A percentile compares a stretch with the other conserved stretches of the same genome.
These are phyloP conservation scores for Phoenicopterus ruber DNA, from an alignment of 2,113 vertebrate genomes.

Conservation along the genomic window DNA sequence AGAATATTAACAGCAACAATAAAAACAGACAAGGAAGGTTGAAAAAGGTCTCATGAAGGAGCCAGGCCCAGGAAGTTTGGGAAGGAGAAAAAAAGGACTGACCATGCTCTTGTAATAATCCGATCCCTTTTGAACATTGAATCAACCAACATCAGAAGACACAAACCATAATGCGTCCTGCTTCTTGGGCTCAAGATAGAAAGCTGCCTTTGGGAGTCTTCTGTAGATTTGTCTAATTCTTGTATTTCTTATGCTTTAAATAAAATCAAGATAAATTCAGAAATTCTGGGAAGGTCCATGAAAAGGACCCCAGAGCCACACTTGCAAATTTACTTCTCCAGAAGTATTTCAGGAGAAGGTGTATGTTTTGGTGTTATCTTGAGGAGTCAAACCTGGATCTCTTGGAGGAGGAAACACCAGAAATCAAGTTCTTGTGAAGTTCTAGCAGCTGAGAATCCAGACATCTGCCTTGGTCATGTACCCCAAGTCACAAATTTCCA, in stretches of 20 bases:
- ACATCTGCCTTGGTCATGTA: neutral
- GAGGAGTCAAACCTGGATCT: neutral
- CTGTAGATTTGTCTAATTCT: neutral
- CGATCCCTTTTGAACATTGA: neutral
- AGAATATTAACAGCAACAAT: neutral
- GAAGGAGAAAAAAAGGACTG: neutral
- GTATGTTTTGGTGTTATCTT: neutral
- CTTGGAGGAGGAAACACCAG: neutral
- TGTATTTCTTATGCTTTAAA: neutral
- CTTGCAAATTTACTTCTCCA: neutral
- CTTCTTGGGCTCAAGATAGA: neutral
- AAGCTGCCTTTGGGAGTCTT: neutral
- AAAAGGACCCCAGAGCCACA: neutral
- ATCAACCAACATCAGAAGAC: neutral
- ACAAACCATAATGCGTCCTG: neutral
- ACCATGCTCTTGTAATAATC: neutral
- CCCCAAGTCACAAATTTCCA: neutral
- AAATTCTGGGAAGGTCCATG: neutral
- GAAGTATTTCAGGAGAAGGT: neutral
- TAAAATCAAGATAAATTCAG: neutral
- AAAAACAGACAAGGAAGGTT: neutral
- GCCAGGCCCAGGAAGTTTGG: neutral
- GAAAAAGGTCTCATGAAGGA: neutral
- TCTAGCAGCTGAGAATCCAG: neutral
- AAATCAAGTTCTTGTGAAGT: neutral